Conservation (phyloP, 2,113 vertebrate genomes). For the Formicarius rufipectus region DNA sequence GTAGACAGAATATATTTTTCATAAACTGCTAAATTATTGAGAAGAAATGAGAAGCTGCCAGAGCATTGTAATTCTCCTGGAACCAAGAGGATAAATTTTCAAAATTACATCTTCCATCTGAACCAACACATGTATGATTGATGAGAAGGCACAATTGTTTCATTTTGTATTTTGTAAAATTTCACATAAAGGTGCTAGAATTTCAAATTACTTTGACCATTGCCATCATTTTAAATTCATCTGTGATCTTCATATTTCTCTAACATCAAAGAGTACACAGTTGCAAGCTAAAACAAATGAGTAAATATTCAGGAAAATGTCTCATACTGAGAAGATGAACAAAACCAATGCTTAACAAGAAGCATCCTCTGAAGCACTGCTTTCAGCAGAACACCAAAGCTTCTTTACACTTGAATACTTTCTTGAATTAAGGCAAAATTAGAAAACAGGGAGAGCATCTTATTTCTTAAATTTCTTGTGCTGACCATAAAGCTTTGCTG, state of each 20-base stretch:
- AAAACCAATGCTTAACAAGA: not conserved
- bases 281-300: not conserved
- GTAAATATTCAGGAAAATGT: not conserved
- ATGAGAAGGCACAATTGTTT: not conserved
- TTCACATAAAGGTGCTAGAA: not conserved
- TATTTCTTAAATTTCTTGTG: not conserved
- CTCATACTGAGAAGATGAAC: not conserved
- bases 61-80: not conserved
- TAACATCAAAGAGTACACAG: not conserved
- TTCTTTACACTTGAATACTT: not conserved
- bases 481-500: not conserved
- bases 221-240: not conserved
- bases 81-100: not conserved
- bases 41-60: constrained; percentile 9
- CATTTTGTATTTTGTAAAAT: not conserved
- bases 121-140: not conserved
- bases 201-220: not conserved
- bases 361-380: not conserved
- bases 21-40: constrained; percentile 56
- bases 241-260: not conserved
- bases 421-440: not conserved
- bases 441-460: not conserved
- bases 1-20: constrained; percentile 27
- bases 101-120: not conserved
- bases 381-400: not conserved